Evolutionary conservation across 2,113 vertebrate genomes (phyloP).

Genomic region (Cyanoramphus novaezelandiae): DNA sequence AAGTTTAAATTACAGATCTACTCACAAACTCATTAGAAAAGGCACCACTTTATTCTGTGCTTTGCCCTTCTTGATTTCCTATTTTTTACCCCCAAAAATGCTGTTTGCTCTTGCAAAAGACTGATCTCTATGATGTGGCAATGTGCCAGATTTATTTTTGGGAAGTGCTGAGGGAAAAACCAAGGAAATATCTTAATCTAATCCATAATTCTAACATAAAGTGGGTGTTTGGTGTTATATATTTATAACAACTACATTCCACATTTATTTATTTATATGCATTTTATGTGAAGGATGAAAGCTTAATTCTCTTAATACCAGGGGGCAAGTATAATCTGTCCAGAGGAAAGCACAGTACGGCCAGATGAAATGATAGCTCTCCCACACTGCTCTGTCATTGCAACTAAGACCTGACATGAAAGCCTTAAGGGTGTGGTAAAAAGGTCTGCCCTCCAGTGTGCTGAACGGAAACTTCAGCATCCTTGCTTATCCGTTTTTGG

Average conservation of each 20-base stretch:
- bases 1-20: slow-evolving; percentile 37
- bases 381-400: slow-evolving; percentile 52
- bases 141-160: background rate
- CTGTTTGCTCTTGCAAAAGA: background rate
- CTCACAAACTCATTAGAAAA: slow-evolving; percentile 43
- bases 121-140: background rate
- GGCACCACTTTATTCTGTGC: background rate
- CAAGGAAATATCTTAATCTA: background rate
- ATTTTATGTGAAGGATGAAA: background rate
- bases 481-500: slow-evolving; percentile 71
- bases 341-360: slow-evolving; percentile 1
- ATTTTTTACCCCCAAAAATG: background rate
- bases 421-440: slow-evolving; percentile 67
- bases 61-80: background rate
- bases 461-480: slow-evolving; percentile 68
- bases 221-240: background rate
- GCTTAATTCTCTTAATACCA: slow-evolving; percentile 16
- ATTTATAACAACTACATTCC: background rate
- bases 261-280: background rate
- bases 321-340: slow-evolving; percentile 42
- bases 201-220: background rate
- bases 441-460: slow-evolving; percentile 67
- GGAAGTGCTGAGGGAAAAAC: background rate
- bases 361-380: slow-evolving; percentile 43
- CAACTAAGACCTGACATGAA: slow-evolving; percentile 54